Conservation (phyloP, 2,797 vertebrate genomes). For the Morus bassanus region DNA sequence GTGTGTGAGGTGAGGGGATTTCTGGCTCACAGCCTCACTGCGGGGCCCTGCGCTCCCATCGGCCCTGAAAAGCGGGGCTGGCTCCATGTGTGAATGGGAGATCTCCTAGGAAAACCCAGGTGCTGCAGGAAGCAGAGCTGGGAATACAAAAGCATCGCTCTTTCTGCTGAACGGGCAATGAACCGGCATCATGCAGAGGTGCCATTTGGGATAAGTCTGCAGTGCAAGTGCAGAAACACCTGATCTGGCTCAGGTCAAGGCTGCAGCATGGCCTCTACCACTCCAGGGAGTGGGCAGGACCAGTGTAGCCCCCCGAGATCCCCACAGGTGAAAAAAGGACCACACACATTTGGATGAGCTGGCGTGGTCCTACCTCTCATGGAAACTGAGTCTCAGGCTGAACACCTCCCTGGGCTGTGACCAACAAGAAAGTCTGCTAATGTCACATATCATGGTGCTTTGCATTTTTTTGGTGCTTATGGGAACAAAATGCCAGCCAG, state of each 20-base stretch:
- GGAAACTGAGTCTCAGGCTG: background rate
- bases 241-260: background rate
- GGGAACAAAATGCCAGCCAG: background rate
- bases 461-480: background rate
- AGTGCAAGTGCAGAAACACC: background rate
- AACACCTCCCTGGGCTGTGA: background rate
- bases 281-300: background rate
- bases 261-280: background rate
- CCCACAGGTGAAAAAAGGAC: background rate
- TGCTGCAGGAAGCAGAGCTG: background rate
- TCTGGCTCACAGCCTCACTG: background rate
- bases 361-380: background rate
- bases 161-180: background rate
- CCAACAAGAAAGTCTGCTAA: background rate
- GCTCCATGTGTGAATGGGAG: background rate
- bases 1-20: accelerated
- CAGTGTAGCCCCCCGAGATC: background rate
- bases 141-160: background rate
- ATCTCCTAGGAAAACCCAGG: conserved; percentile 3
- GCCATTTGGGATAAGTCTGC: background rate
- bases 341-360: background rate
- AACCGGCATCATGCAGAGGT: accelerated
- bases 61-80: background rate
- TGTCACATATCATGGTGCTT: background rate
- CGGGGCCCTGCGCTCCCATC: accelerated